Conservation (phyloP, 2,113 vertebrate species). For the Ellobius talpinus region DNA sequence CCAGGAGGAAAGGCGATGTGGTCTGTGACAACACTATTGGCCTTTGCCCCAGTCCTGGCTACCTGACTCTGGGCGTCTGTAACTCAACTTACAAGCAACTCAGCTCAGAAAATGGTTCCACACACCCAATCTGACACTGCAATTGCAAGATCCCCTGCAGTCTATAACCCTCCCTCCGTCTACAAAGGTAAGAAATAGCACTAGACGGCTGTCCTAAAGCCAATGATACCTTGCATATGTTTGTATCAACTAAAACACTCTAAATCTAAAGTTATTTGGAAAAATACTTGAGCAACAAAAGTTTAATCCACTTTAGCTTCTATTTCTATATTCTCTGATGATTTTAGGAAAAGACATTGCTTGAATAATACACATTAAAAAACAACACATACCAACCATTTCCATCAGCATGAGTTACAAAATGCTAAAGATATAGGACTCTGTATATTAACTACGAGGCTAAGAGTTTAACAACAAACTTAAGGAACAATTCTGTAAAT, state of each 20-base stretch:
- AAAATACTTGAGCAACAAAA: slow-evolving; percentile 5
- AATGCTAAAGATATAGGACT: not conserved
- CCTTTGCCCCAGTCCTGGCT: too few species aligned
- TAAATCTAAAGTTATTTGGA: not conserved
- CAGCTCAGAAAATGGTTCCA: not conserved
- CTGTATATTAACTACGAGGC: not conserved
- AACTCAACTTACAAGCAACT: not conserved
- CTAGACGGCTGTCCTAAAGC: slow-evolving; percentile 8
- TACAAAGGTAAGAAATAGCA: not conserved
- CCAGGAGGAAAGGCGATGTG: not conserved
- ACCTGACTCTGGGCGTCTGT: not conserved
- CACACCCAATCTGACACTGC: not conserved
- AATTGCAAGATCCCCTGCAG: not conserved
- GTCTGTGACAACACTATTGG: not conserved
- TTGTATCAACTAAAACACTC: not conserved
- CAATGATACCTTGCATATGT: not conserved
- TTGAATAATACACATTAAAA: slow-evolving; percentile 11
- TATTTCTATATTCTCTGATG: not conserved
- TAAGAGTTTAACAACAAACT: slow-evolving; percentile 12
- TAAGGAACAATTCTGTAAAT: slow-evolving; percentile 27
- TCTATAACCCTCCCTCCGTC: not conserved
- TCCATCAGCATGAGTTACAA: not conserved
- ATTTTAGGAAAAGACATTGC: not conserved
- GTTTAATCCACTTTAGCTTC: slow-evolving; percentile 5
- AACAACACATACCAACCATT: not conserved